Percentiles rank a stretch among this genome's conserved stretches.
Conservation (phyloP, 2,888 invertebrate genomes). For the Drosophila merina region DNA sequence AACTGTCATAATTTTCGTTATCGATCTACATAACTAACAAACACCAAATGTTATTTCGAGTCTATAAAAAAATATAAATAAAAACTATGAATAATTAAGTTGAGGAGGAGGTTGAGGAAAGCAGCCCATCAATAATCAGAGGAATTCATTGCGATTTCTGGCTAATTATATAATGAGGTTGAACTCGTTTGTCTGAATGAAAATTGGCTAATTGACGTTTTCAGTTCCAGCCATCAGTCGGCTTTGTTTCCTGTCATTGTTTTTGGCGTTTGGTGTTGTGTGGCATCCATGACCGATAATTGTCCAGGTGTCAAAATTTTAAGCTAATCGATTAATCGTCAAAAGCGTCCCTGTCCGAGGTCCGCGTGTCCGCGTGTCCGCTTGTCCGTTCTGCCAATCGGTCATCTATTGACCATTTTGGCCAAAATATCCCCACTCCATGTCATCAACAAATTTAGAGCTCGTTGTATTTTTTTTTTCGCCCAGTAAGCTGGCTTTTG, state of each 20-base stretch:
- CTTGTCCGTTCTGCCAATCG: constrained; percentile 7
- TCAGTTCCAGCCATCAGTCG: constrained; percentile 1
- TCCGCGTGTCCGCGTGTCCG: constrained; percentile 12
- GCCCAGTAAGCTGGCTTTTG: constrained; percentile 20
- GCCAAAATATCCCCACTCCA: constrained; percentile 12
- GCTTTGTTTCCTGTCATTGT: constrained; percentile 1
- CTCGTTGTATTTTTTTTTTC: constrained; percentile 7
- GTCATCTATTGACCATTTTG: constrained; percentile 30
- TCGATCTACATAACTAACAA: constrained; percentile 34
- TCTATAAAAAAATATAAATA: constrained; percentile 21
- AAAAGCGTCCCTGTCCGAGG: constrained; percentile 20
- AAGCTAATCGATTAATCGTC: constrained; percentile 66
- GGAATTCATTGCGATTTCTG: not conserved
- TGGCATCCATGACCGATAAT: constrained; percentile 49
- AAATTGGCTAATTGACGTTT: constrained; percentile 1
- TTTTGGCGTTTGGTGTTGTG: constrained; percentile 6
- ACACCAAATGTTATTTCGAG: constrained; percentile 9
- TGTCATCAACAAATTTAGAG: constrained; percentile 31
- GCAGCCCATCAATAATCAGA: not conserved
- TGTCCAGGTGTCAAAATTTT: constrained; percentile 51
- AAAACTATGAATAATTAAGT: constrained; percentile 34
- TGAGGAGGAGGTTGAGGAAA: not conserved
- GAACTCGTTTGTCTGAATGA: not conserved
- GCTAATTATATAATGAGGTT: not conserved
- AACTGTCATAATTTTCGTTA: constrained; percentile 45